These are phyloP conservation scores for Pardosa pseudoannulata DNA, from an alignment of 2,888 invertebrate species.

Conservation along the genomic window DNA sequence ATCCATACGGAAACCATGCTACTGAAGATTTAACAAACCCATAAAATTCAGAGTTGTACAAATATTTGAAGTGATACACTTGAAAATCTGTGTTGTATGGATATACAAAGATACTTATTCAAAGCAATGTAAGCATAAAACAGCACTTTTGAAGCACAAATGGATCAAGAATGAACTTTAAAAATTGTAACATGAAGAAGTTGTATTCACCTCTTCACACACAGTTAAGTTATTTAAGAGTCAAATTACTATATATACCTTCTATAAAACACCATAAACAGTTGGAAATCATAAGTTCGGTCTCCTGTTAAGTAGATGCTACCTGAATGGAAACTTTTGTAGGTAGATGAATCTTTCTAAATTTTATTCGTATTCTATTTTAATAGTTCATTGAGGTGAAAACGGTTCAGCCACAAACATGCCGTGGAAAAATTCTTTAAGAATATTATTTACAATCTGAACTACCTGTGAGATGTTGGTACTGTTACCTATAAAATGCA, in stretches of 20 bases:
- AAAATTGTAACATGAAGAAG: constrained; percentile 27
- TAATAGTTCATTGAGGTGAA: neutral
- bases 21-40: neutral
- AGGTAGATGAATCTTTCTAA: neutral
- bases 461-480: no score
- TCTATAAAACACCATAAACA: constrained; percentile 25
- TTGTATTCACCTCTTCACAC: neutral
- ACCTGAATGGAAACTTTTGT: constrained; percentile 39
- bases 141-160: constrained; percentile 39
- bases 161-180: constrained; percentile 29
- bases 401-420: neutral
- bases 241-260: constrained; percentile 4
- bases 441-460: no score
- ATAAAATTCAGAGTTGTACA: constrained; percentile 37
- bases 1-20: neutral
- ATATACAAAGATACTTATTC: constrained; percentile 39
- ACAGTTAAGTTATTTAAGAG: constrained; percentile 1
- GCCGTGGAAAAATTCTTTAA: no score
- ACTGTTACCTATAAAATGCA: no score
- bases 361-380: neutral
- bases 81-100: constrained; percentile 36
- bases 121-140: constrained; percentile 42
- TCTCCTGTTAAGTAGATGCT: neutral
- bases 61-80: constrained; percentile 52
- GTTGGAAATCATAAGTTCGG: constrained; percentile 7